Conservation (phyloP, 2,797 vertebrate species). For the Lagorchestes hirsutus region DNA sequence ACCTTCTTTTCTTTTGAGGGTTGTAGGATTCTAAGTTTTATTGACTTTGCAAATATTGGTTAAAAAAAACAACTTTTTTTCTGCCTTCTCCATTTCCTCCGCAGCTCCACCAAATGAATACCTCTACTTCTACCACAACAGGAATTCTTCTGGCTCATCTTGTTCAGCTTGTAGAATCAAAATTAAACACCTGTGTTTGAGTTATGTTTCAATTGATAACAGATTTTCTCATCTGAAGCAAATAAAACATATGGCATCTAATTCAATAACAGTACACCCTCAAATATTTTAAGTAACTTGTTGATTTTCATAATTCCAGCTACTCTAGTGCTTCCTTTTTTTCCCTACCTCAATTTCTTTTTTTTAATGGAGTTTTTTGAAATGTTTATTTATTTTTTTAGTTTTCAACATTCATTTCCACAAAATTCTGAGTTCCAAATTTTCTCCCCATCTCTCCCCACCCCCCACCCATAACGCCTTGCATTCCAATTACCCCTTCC, state of each 20-base stretch:
- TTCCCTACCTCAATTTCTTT: constrained; percentile 78
- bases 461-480: too few relatives aligned
- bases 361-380: too few relatives aligned
- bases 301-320: constrained; percentile 82
- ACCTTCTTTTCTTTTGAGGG: not conserved
- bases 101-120: constrained; percentile 70
- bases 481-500: too few relatives aligned
- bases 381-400: too few relatives aligned
- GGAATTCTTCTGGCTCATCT: constrained; percentile 73
- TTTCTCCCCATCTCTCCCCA: too few relatives aligned
- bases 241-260: constrained; percentile 74
- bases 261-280: constrained; percentile 76
- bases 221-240: constrained; percentile 64
- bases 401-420: too few relatives aligned
- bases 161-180: constrained; percentile 70
- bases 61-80: not conserved
- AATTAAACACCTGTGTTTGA: constrained; percentile 69
- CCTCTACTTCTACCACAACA: constrained; percentile 64
- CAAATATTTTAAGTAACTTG: constrained; percentile 84
- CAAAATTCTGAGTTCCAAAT: too few relatives aligned
- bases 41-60: constrained; percentile 61
- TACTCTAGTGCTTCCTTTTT: constrained; percentile 78
- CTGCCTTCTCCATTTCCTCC: constrained; percentile 52
- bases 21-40: constrained; percentile 55
- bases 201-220: constrained; percentile 67